Conservation (phyloP, 2,113 vertebrate species). For the Poecilia latipinna region DNA sequence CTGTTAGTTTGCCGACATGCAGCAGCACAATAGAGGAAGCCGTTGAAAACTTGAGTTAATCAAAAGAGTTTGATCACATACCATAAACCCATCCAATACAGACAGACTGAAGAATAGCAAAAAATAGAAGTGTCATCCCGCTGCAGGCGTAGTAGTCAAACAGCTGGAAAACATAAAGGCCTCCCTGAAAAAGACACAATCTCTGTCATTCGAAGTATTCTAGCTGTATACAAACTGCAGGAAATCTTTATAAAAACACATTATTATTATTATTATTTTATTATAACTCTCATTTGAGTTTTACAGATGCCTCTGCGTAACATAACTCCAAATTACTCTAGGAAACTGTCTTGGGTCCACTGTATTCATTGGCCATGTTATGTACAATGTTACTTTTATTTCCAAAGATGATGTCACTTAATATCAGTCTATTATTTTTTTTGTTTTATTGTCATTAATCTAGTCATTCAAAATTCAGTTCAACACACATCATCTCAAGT, state of each 20-base stretch:
- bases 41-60: neutral
- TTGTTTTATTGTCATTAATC: no score
- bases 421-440: no score
- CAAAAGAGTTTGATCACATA: conserved; percentile 67
- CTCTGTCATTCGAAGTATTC: neutral
- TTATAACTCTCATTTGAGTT: no score
- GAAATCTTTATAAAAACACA: neutral
- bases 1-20: neutral
- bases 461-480: no score
- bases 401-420: no score
- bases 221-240: neutral
- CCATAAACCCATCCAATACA: conserved; percentile 94
- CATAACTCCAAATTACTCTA: no score
- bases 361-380: no score
- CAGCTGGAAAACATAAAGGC: conserved; percentile 94
- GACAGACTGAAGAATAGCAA: conserved; percentile 87
- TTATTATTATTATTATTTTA: neutral
- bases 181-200: conserved; percentile 81
- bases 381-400: no score
- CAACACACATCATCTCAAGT: no score
- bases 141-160: conserved; percentile 95
- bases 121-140: conserved; percentile 87
- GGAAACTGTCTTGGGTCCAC: no score
- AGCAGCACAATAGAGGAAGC: neutral
- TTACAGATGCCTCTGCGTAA: no score